Base-by-base conservation (phyloP, 2,888 invertebrate species). In the Hecatera dysodea region DNA sequence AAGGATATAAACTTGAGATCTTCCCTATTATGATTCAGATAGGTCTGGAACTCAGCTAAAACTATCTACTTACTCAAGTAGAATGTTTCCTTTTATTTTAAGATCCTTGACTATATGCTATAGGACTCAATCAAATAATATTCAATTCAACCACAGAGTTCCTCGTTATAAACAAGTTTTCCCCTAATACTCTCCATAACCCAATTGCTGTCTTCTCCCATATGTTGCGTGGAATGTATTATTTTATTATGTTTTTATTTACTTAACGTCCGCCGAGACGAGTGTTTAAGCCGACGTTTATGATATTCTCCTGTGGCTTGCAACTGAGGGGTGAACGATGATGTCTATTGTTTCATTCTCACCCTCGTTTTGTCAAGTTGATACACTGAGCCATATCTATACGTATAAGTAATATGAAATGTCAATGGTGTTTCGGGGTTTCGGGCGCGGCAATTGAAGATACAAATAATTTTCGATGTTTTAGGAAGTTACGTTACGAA, bases 241-340 rank as follows among this genome's bases (percentile, higher is more conserved):
- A 96, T 95, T 95, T 94, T 93, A 95, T 95, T 94, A 93, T 92
- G 93, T 94, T 95, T 95, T 95, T 95, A 95, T 95, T 95, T 95
- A 95, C 91, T 93, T 91, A 90, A 89, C 89, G 90, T 94, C 95
- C 92, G 87, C 83, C 73, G 94, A 93, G 95, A 94, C 90, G 94
- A 93, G 95, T 95, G 95, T 95, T 96, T 95, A 95, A 96, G 95
- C 94, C 91, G 95, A 93, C 95, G 92, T 95, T 95, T 95, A 95
- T 95, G 93, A 95, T 94, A 95, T 94, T 95, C 94, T 95, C 94
- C 84, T 92, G 96, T 90, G 95, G 95, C 92, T 94, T 93, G 89
- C 82, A 78, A 48, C 77, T 76, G 93, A 92, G 93, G 95, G 95
- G 94, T 87, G 91, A 86, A 86, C 86, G 88, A 88, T 93, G 93